phyloP scores from a whole-genome alignment of 2,888 invertebrate genomes.

The Agonopterix subpropinquella region DNA sequence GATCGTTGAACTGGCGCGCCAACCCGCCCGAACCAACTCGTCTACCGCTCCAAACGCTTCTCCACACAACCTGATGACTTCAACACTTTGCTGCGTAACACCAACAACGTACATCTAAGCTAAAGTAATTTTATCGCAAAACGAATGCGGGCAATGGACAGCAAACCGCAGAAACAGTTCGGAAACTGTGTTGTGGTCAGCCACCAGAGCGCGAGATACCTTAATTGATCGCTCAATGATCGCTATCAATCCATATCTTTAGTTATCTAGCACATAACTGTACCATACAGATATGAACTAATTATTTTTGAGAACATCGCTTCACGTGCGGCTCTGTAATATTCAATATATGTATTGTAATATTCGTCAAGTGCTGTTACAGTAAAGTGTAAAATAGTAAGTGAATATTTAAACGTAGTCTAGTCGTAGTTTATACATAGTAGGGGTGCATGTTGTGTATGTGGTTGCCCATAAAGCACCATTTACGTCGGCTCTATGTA shows the following conservation, averaged over 20 bases:
- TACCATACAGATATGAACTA: slow-evolving; percentile 32
- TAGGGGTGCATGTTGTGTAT: too few species aligned
- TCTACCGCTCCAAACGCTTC: slow-evolving; percentile 16
- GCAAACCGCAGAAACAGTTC: slow-evolving; percentile 53
- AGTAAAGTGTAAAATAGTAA: too few species aligned
- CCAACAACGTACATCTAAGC: slow-evolving; percentile 20
- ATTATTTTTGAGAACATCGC: slow-evolving; percentile 23
- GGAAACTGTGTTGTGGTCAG: slow-evolving; percentile 53
- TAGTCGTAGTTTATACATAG: too few species aligned
- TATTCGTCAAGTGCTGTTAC: too few species aligned
- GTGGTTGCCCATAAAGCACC: too few species aligned
- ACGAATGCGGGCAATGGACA: slow-evolving; percentile 46
- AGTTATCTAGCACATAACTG: slow-evolving; percentile 20
- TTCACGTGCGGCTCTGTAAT: neutral
- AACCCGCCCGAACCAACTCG: slow-evolving; percentile 33
- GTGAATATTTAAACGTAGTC: too few species aligned
- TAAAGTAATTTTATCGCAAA: slow-evolving; percentile 43
- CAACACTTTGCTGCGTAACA: slow-evolving; percentile 35
- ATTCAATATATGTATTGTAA: too few species aligned
- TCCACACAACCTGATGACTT: slow-evolving; percentile 10
- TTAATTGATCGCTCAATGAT: slow-evolving; percentile 49
- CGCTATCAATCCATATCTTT: slow-evolving; percentile 22
- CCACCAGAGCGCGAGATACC: slow-evolving; percentile 34
- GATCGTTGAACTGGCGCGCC: slow-evolving; percentile 61
- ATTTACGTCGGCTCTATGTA: too few species aligned